Evolutionary conservation across 2,113 vertebrate species (phyloP), one percentile per base, ranked within the genome.

Genomic region (Guaruba guarouba): DNA sequence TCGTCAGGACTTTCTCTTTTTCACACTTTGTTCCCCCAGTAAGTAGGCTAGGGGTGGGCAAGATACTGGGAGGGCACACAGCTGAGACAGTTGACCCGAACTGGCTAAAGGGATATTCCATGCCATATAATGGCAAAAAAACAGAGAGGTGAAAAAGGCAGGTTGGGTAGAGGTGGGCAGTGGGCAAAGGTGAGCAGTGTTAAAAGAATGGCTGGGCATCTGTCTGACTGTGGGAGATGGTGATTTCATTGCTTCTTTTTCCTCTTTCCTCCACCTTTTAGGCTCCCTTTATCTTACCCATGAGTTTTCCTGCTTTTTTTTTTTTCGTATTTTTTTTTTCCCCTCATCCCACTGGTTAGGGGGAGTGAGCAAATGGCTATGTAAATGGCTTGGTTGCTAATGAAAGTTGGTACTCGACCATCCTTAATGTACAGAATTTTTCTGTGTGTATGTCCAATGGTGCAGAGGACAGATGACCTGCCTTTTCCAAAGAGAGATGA

Each of bases 1-100:
- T 6, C 23, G 44, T 33, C 28, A 66, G 14, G 13, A 9, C 5
- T 67, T 71, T 71, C 33, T 51, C 46, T 71, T 80, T 76, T 80
- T 49, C 24, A 20, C 12, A 6, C 13, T 20, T 25, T 31, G 13
- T 35, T 2, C 5, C 2, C 3, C 2, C 19, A 43, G 25, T 28
- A 57, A 46, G 17, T 2, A 52, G 27, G 7, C 14, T 70, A 31
- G 9, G 7, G 10, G 3, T 6, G 14, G 39, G 41, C 7, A 74
- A 20, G 37, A 28, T 29, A 19, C 8, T 22, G 29, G 1, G 4
- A 33, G 11, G 10, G 15, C 4, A 19, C 28, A 57, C 22, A 11
- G 2, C 14, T 52, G 16, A 17, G 27, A 35, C 2, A 35, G 8
- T 24, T 73, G 33, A 10, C 17, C 9, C 16, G 48, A 79, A 51